phyloP scores from a whole-genome alignment of 2,888 invertebrate species.

The Tholera decimalis region DNA sequence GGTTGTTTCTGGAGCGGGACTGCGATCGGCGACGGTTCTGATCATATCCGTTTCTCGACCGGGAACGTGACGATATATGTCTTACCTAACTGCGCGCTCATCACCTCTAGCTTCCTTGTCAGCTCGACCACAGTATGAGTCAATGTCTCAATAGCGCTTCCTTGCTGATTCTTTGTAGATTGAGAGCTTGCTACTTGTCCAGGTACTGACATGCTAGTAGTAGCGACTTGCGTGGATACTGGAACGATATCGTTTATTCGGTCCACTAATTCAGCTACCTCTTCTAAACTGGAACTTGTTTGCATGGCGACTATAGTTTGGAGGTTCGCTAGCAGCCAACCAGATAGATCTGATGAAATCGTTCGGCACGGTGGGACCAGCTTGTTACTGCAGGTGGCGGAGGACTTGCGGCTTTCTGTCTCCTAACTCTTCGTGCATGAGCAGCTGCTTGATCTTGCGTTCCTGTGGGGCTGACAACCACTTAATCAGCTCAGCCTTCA shows the following conservation, averaged over 20 bases:
- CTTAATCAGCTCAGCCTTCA: conserved; percentile 7
- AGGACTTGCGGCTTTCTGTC: neutral
- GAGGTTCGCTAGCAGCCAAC: neutral
- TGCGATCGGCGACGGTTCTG: too few relatives aligned
- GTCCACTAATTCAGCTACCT: neutral
- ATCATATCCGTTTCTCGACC: too few relatives aligned
- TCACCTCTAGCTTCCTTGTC: neutral
- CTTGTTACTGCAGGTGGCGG: neutral
- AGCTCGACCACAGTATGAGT: neutral
- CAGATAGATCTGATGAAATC: neutral
- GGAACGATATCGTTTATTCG: neutral
- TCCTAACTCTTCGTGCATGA: neutral
- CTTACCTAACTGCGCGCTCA: neutral
- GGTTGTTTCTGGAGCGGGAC: too few relatives aligned
- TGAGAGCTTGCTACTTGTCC: neutral
- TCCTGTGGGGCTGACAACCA: neutral
- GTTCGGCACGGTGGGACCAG: neutral
- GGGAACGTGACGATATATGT: neutral
- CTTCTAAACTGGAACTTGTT: neutral
- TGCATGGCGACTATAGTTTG: conserved; percentile 2
- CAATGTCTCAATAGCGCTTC: neutral
- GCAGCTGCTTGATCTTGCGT: neutral
- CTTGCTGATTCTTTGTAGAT: neutral
- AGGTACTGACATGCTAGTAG: neutral
- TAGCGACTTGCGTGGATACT: neutral